Conservation (phyloP, 2,113 vertebrate genomes). For the Pangasianodon gigas region DNA sequence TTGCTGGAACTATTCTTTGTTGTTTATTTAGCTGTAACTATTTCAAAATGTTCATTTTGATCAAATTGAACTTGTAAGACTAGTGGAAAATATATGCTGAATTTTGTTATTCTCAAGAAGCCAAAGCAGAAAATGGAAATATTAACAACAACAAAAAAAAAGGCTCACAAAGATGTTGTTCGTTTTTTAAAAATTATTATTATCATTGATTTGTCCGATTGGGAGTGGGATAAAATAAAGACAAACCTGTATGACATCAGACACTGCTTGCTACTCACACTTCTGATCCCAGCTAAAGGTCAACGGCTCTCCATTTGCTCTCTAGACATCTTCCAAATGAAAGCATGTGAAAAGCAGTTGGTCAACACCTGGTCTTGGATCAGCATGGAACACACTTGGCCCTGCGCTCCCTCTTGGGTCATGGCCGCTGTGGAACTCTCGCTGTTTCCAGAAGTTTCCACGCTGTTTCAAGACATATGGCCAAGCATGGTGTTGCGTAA, state of each 20-base stretch:
- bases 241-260: constrained; percentile 9
- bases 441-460: constrained; percentile 69
- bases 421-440: constrained; percentile 56
- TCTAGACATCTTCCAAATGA: constrained; percentile 60
- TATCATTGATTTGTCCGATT: neutral
- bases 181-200: neutral
- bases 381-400: constrained; percentile 64
- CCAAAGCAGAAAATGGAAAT: neutral
- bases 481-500: constrained; percentile 72
- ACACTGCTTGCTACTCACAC: constrained; percentile 2
- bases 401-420: constrained; percentile 62
- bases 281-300: constrained; percentile 50
- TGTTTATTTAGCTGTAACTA: neutral
- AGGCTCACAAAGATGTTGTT: neutral
- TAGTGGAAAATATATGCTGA: neutral
- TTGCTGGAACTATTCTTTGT: constrained; percentile 26
- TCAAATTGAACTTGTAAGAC: neutral
- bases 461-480: constrained; percentile 76
- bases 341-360: constrained; percentile 58
- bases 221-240: constrained; percentile 3
- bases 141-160: neutral
- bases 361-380: constrained; percentile 73
- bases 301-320: constrained; percentile 51
- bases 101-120: neutral
- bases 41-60: constrained; percentile 22